phyloP scores from a whole-genome alignment of 2,113 vertebrate species.

The Chaetura pelagica region DNA sequence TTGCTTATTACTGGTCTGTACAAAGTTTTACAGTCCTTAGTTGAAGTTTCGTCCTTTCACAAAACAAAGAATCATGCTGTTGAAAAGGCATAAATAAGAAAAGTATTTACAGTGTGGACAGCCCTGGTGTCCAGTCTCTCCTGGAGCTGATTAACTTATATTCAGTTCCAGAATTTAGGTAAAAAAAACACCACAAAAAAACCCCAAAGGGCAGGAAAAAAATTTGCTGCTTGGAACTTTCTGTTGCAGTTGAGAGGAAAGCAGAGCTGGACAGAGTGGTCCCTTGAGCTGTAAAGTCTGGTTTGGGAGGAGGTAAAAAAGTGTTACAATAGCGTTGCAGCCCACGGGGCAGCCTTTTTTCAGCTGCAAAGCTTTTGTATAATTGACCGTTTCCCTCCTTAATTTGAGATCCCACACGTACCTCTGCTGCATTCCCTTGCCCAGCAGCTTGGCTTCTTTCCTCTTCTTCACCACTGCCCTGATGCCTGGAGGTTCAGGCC shows the following conservation, averaged over 20 bases:
- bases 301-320: not conserved
- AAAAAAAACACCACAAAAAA: too few species aligned
- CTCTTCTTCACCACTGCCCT: not conserved
- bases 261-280: not conserved
- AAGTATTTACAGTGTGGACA: not conserved
- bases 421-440: not conserved
- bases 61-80: not conserved
- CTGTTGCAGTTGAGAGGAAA: not conserved
- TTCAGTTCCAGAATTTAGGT: not conserved
- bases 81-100: not conserved
- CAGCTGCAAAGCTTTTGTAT: not conserved
- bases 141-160: slow-evolving; percentile 28
- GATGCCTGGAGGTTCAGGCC: not conserved
- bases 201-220: too few species aligned
- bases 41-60: not conserved
- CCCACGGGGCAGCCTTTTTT: not conserved
- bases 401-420: not conserved
- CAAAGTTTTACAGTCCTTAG: not conserved
- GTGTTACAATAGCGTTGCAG: not conserved
- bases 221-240: not conserved
- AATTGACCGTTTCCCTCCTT: not conserved
- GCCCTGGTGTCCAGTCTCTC: not conserved
- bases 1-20: not conserved
- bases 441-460: not conserved
- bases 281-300: not conserved